Evolutionary conservation across 1,140 invertebrate genomes (phyloP).

Genomic region (Meloidogyne hapla): DNA sequence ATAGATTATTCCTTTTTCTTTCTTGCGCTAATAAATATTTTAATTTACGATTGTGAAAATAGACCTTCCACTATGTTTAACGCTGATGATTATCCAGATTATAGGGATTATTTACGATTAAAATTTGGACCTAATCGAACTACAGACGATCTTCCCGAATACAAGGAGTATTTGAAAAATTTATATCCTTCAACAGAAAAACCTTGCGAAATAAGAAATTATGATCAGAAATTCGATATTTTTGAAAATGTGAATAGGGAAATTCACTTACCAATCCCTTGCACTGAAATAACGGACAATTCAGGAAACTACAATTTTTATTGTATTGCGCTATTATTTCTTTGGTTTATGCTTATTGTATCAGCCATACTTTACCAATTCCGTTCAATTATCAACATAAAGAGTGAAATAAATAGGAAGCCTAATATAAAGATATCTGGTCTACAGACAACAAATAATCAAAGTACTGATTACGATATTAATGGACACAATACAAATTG

Average conservation of each 20-base stretch:
- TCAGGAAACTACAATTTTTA: background rate
- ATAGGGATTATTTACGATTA: too few relatives aligned
- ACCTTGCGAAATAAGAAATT: background rate
- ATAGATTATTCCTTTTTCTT: background rate
- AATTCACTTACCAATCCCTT: background rate
- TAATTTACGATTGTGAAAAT: too few relatives aligned
- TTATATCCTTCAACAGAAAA: too few relatives aligned
- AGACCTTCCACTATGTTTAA: too few relatives aligned
- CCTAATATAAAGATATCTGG: too few relatives aligned
- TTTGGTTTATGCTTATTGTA: background rate
- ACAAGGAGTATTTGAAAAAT: too few relatives aligned
- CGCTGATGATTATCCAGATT: too few relatives aligned
- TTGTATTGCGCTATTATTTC: background rate
- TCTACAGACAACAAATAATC: background rate
- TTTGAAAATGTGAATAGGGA: background rate
- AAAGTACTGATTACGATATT: background rate
- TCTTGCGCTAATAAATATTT: too few relatives aligned
- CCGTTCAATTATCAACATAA: background rate
- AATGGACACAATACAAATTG: constrained; percentile 10
- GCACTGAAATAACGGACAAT: background rate
- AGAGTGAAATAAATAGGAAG: background rate
- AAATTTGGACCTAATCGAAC: too few relatives aligned
- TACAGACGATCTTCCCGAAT: too few relatives aligned
- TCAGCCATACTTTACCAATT: background rate
- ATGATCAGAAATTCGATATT: background rate